Evolutionary conservation across 2,797 vertebrate genomes (phyloP).

Genomic region (Apodemus agrarius): DNA sequence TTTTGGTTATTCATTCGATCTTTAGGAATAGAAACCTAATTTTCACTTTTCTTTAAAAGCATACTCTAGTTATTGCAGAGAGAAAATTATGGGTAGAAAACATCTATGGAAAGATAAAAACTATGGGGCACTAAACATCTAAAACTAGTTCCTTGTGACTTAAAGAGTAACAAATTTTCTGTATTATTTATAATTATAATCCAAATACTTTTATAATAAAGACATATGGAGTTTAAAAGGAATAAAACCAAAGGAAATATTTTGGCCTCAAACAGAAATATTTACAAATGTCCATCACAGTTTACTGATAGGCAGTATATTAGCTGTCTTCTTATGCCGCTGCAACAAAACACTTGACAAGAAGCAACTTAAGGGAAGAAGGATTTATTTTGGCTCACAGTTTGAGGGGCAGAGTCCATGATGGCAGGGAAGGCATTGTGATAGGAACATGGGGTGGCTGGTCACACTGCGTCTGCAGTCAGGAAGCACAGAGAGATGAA

Average conservation of each 20-base stretch:
- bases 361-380: not conserved
- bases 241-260: not conserved
- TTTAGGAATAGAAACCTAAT: slow-evolving; percentile 55
- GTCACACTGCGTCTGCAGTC: slow-evolving; percentile 4
- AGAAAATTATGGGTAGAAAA: not conserved
- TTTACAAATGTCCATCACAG: slow-evolving; percentile 34
- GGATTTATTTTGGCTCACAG: slow-evolving; percentile 42
- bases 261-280: slow-evolving; percentile 49
- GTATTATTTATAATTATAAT: not conserved
- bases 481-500: slow-evolving; percentile 14
- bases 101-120: slow-evolving; percentile 32
- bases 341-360: not conserved
- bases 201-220: not conserved
- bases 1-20: slow-evolving; percentile 58
- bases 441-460: not conserved
- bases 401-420: not conserved
- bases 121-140: not conserved
- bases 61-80: slow-evolving; percentile 40
- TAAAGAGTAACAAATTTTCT: not conserved
- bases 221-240: not conserved
- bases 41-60: slow-evolving; percentile 70
- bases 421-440: not conserved
- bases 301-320: slow-evolving; percentile 28
- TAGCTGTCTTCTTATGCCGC: not conserved
- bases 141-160: not conserved